These are phyloP conservation scores for Watsonalla binaria DNA, from an alignment of 2,888 invertebrate genomes.

Conservation along the genomic window DNA sequence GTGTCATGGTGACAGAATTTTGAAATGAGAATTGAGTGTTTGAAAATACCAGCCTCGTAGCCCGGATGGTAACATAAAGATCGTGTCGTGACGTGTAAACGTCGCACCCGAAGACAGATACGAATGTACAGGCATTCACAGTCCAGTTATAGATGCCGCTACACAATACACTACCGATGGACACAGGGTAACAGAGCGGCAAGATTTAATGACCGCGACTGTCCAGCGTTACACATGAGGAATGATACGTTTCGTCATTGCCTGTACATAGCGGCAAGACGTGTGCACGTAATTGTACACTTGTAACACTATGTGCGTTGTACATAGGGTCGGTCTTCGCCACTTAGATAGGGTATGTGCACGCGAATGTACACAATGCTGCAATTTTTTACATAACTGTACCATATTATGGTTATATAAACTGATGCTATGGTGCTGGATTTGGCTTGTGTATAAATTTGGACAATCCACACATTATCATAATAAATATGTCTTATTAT, in stretches of 20 bases:
- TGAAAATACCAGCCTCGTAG: no score
- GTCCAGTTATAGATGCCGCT: conserved; percentile 76
- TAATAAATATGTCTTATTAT: no score
- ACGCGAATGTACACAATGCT: not conserved
- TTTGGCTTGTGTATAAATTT: no score
- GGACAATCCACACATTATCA: no score
- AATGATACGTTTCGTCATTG: conserved; percentile 56
- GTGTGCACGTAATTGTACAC: conserved; percentile 6
- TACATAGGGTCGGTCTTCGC: not conserved
- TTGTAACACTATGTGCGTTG: conserved; percentile 4
- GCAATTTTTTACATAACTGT: no score
- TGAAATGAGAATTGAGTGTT: no score
- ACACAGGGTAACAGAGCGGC: conserved; percentile 73
- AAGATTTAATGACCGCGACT: conserved; percentile 72
- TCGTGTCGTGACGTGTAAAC: conserved; percentile 30
- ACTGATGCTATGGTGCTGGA: no score
- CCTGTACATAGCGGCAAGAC: conserved; percentile 7
- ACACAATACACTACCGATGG: conserved; percentile 53
- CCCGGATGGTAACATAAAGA: no score
- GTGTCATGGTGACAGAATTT: no score
- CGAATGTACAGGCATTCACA: conserved; percentile 67
- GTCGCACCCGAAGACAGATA: conserved; percentile 53
- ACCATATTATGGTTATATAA: no score
- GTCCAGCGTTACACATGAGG: conserved; percentile 55
- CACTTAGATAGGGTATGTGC: not conserved